Conservation (phyloP, 1,140 invertebrate genomes). For the Andrena cerasifolii region DNA sequence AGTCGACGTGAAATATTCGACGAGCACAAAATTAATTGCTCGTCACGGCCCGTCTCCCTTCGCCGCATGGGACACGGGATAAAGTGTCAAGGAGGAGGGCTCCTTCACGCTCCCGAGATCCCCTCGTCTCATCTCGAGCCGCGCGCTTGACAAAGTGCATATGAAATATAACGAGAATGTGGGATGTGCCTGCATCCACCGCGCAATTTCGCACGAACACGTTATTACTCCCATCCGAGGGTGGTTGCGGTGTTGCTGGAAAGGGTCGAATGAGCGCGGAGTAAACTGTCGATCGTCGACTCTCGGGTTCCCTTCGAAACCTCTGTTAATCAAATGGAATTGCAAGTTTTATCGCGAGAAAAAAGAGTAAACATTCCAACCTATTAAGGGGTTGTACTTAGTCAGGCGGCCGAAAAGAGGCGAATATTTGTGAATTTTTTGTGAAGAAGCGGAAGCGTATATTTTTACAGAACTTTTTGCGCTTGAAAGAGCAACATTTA, state of each 20-base stretch:
- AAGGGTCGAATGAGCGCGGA: neutral
- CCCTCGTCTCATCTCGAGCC: constrained; percentile 29
- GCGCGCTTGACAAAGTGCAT: constrained; percentile 45
- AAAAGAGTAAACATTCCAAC: no score
- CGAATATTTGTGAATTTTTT: no score
- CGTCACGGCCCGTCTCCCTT: constrained; percentile 57
- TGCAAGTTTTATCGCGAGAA: no score
- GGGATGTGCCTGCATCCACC: constrained; percentile 13
- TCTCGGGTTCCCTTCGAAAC: neutral
- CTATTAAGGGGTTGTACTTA: no score
- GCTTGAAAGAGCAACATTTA: no score
- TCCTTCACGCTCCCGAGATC: constrained; percentile 36
- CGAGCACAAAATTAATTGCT: constrained; percentile 60
- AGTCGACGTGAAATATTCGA: constrained; percentile 46
- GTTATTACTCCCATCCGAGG: constrained; percentile 23
- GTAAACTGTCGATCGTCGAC: neutral
- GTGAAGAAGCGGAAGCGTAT: no score
- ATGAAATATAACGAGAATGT: constrained; percentile 52
- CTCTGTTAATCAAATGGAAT: neutral
- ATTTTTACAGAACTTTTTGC: no score
- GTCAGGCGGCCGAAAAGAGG: no score
- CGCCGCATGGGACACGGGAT: constrained; percentile 2
- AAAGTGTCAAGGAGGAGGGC: constrained; percentile 50
- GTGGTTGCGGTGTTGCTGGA: fast-evolving
- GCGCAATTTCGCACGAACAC: constrained; percentile 39